A percentile compares a stretch with the other conserved stretches of the same genome.
These are phyloP conservation scores for Neosilurus mollespiculum DNA, from an alignment of 2,797 vertebrate genomes.

Conservation along the genomic window DNA sequence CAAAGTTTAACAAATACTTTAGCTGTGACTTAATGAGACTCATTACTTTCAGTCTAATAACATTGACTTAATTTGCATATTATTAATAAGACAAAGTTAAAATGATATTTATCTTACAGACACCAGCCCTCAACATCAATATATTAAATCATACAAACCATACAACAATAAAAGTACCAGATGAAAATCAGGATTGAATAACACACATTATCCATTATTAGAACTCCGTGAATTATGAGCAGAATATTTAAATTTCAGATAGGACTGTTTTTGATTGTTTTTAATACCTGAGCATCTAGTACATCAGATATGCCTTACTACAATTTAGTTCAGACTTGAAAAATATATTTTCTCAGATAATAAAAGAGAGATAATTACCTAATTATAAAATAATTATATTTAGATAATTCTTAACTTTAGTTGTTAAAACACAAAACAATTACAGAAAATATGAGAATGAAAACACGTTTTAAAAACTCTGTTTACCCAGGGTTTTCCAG, in stretches of 20 bases:
- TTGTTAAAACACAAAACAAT: not conserved
- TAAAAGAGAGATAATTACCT: not conserved
- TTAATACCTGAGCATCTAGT: not conserved
- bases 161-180: not conserved
- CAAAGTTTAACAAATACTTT: not conserved
- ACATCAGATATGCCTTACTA: not conserved
- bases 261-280: not conserved
- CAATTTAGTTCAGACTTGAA: not conserved
- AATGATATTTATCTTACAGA: not conserved
- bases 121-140: not conserved
- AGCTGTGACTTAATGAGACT: not conserved
- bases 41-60: conserved; percentile 6
- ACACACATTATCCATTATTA: not conserved
- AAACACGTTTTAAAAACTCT: not conserved
- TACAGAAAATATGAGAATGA: conserved; percentile 4
- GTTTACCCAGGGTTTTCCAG: not conserved
- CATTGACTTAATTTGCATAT: not conserved
- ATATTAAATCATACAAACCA: not conserved
- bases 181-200: not conserved
- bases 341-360: not conserved
- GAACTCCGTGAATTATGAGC: not conserved
- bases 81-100: conserved; percentile 5
- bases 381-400: not conserved
- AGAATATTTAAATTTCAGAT: not conserved
- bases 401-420: too few relatives aligned